Evolutionary conservation across 2,113 vertebrate species (phyloP).

Genomic region (Daubentonia madagascariensis): DNA sequence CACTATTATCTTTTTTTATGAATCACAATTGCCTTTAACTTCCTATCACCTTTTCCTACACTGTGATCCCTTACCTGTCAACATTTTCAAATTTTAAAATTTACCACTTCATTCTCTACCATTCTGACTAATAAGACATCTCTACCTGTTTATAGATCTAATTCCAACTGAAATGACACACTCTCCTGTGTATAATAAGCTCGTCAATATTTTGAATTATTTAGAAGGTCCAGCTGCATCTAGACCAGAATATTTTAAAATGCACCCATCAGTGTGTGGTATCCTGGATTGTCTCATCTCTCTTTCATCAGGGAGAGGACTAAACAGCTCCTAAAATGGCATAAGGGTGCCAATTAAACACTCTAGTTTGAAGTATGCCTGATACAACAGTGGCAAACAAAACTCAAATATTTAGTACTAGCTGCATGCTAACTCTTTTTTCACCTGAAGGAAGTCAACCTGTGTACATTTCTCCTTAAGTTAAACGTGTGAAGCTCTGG

Average conservation of each 20-base stretch:
- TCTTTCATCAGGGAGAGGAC: not conserved
- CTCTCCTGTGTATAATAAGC: not conserved
- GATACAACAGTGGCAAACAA: not conserved
- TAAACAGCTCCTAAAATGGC: not conserved
- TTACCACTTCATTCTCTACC: not conserved
- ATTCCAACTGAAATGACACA: not conserved
- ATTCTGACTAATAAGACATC: not conserved
- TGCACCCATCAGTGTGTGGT: not conserved
- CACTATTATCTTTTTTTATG: not conserved
- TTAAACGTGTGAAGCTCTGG: not conserved
- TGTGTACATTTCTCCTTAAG: not conserved
- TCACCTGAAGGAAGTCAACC: not conserved
- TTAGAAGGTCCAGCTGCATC: not conserved
- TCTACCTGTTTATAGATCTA: not conserved
- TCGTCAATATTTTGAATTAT: not conserved
- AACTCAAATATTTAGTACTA: conserved; percentile 10
- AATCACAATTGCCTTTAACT: not conserved
- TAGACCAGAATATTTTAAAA: conserved; percentile 14
- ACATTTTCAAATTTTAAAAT: not conserved
- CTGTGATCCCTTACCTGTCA: not conserved
- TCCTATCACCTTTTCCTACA: not conserved
- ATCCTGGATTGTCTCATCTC: not conserved
- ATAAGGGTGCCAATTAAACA: not conserved
- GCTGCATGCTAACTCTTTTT: not conserved
- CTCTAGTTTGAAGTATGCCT: not conserved